A percentile compares a stretch with the other conserved stretches of the same genome.
phyloP scores from a whole-genome alignment of 2,888 invertebrate species.

The Tachina grossa region DNA sequence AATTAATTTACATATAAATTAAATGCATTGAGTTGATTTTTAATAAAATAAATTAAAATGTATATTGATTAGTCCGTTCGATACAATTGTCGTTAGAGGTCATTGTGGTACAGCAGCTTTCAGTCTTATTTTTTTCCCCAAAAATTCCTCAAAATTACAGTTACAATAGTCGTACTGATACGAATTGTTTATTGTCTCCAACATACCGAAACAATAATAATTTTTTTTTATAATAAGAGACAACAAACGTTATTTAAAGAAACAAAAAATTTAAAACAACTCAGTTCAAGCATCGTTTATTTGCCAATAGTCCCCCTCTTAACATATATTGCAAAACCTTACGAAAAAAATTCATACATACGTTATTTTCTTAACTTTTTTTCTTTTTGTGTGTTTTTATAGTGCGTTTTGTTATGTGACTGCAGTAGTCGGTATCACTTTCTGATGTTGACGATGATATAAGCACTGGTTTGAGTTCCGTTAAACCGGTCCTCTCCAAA shows the following conservation, averaged over 20 bases:
- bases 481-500: conserved; percentile 67
- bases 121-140: not conserved
- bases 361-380: conserved; percentile 27
- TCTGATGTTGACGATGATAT: conserved; percentile 57
- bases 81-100: not conserved
- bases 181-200: not conserved
- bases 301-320: conserved; percentile 35
- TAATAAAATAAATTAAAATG: not conserved
- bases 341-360: not conserved
- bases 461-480: conserved; percentile 67
- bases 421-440: conserved; percentile 28
- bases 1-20: not conserved
- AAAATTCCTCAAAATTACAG: conserved; percentile 1
- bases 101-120: not conserved
- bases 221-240: not conserved
- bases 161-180: conserved; percentile 3
- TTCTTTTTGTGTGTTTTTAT: conserved; percentile 7
- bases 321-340: conserved; percentile 40
- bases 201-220: not conserved
- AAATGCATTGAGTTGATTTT: conserved; percentile 5
- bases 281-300: conserved; percentile 31
- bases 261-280: not conserved
- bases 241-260: not conserved
- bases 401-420: conserved; percentile 47
- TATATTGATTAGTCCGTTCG: not conserved